Percentiles rank a stretch among this genome's conserved stretches.
These are phyloP conservation scores for Protonemura montana DNA, from an alignment of 2,888 invertebrate species.

Conservation along the genomic window DNA sequence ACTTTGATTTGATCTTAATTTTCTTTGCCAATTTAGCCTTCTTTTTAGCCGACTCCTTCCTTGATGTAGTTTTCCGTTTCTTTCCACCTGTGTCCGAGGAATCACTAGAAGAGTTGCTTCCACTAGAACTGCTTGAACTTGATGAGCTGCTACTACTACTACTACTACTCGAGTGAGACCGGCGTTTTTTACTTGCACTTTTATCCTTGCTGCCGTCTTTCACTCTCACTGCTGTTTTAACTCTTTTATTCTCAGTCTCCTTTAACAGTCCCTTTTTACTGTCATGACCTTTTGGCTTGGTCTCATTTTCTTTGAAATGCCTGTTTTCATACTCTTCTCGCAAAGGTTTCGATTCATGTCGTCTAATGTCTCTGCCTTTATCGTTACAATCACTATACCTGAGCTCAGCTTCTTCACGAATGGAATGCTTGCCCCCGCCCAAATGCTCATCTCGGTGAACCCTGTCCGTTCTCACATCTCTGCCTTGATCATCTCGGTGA, in stretches of 20 bases:
- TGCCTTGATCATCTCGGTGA: no score
- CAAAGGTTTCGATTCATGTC: no score
- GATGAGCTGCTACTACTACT: conserved; percentile 40
- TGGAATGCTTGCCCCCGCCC: no score
- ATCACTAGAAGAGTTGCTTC: conserved; percentile 42
- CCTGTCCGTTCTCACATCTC: neutral
- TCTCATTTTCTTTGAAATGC: no score
- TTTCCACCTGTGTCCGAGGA: conserved; percentile 1
- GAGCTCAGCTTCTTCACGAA: no score
- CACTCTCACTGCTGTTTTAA: neutral
- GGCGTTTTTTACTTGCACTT: conserved; percentile 7
- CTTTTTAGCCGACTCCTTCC: conserved; percentile 42
- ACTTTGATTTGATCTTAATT: conserved; percentile 39
- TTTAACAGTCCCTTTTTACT: neutral
- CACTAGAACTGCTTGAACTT: conserved; percentile 38
- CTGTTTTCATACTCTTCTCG: no score
- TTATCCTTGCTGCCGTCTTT: neutral
- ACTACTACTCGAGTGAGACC: conserved; percentile 44
- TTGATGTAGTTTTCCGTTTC: conserved; percentile 16
- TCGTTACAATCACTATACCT: no score
- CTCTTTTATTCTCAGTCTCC: neutral
- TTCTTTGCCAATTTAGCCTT: conserved; percentile 41
- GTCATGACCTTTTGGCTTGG: neutral
- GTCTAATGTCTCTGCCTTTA: no score
- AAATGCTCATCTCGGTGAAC: no score